phyloP scores from a whole-genome alignment of 2,888 invertebrate species.

The Colletes collaris region DNA sequence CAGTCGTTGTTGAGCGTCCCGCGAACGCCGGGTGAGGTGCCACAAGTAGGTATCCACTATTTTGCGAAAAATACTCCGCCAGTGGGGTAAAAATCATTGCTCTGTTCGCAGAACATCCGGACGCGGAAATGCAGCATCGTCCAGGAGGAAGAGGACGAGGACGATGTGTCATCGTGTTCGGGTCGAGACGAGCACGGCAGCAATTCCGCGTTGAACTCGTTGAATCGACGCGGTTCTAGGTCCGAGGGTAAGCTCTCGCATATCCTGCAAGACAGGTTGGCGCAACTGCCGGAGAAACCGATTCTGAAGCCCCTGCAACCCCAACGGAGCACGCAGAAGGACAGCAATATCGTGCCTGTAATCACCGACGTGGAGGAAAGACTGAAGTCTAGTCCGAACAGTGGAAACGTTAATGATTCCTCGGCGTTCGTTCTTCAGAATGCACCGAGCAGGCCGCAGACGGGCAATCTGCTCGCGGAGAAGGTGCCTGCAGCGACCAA shows the following conservation, averaged over 20 bases:
- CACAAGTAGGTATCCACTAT: constrained; percentile 84
- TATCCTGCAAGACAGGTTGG: constrained; percentile 86
- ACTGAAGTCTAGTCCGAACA: constrained; percentile 57
- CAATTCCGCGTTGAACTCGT: constrained; percentile 82
- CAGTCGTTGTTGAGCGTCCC: constrained; percentile 86
- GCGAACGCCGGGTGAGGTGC: constrained; percentile 88
- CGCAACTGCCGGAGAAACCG: constrained; percentile 86
- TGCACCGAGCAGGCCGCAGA: constrained; percentile 30
- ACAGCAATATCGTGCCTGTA: constrained; percentile 34
- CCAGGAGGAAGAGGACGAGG: constrained; percentile 96
- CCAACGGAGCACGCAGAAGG: constrained; percentile 65
- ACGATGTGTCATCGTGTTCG: constrained; percentile 87
- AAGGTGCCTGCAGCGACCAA: constrained; percentile 43
- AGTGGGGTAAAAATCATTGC: not conserved
- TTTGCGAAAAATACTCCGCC: too few relatives aligned
- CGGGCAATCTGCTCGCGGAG: constrained; percentile 43
- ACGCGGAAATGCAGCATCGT: constrained; percentile 96
- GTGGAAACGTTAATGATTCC: constrained; percentile 48
- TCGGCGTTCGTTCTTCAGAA: constrained; percentile 62
- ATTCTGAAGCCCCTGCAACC: constrained; percentile 66
- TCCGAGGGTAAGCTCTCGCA: constrained; percentile 91
- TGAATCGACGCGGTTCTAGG: constrained; percentile 89
- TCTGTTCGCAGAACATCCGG: constrained; percentile 84
- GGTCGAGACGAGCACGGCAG: constrained; percentile 85
- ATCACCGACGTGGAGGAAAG: constrained; percentile 56